phyloP scores from a whole-genome alignment of 2,797 vertebrate genomes.

The Octomys mimax region DNA sequence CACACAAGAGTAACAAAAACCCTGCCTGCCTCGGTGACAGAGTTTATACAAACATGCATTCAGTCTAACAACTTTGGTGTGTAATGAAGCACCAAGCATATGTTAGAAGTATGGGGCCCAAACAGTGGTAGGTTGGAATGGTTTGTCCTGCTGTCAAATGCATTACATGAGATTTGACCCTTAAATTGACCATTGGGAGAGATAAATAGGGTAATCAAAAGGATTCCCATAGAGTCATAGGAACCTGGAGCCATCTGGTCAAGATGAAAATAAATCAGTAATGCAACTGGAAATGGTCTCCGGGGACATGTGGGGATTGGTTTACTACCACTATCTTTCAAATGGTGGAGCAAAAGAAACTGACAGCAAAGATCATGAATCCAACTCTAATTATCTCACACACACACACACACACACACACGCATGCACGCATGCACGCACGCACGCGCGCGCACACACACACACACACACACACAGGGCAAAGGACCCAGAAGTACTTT shows the following conservation, averaged over 20 bases:
- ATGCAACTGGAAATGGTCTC: constrained; percentile 87
- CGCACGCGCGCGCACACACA: constrained; percentile 67
- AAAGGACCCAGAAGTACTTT: constrained; percentile 62
- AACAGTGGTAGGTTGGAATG: constrained; percentile 82
- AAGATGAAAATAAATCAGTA: constrained; percentile 88
- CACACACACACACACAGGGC: constrained; percentile 59
- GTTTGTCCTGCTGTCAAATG: constrained; percentile 87
- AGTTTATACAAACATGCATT: constrained; percentile 86
- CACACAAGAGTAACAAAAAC: constrained; percentile 74
- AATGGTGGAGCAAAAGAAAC: constrained; percentile 68
- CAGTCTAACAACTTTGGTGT: constrained; percentile 86
- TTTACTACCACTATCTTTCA: constrained; percentile 80
- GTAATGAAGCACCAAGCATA: constrained; percentile 88
- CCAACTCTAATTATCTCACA: constrained; percentile 83
- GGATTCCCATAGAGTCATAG: constrained; percentile 84
- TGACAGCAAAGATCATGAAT: constrained; percentile 78
- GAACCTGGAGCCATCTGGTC: constrained; percentile 88
- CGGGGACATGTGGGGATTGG: constrained; percentile 82
- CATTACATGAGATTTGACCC: constrained; percentile 87
- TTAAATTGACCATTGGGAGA: constrained; percentile 87
- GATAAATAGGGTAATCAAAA: constrained; percentile 89
- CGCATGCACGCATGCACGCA: too few species aligned
- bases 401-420: constrained; percentile 59
- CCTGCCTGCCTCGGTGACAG: constrained; percentile 76
- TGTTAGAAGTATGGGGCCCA: constrained; percentile 86